Conservation (phyloP, 37 sponge, comb jelly and placozoan species). For the Ianthella basta region DNA sequence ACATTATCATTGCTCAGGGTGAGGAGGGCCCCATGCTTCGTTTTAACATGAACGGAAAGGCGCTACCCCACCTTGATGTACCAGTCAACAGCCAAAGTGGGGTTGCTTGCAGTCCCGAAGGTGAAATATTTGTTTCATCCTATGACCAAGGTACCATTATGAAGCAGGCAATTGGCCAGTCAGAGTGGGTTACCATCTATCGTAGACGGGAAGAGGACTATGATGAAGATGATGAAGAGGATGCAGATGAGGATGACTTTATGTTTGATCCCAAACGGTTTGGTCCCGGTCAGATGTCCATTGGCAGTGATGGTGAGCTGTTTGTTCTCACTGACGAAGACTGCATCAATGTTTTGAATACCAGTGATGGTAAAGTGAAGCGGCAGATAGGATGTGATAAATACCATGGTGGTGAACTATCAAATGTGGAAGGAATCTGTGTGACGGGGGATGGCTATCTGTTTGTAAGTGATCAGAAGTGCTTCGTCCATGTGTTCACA, state of each 20-base stretch:
- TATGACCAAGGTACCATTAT: neutral
- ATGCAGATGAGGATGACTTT: neutral
- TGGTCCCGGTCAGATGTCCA: neutral
- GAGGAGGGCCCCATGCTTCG: neutral
- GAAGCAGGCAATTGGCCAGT: neutral
- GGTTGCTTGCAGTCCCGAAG: neutral
- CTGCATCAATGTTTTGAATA: conserved; percentile 14
- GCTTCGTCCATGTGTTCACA: neutral
- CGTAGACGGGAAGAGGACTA: neutral
- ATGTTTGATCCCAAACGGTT: neutral
- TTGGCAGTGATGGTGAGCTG: conserved; percentile 11
- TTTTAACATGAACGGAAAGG: conserved; percentile 19
- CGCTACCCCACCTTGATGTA: neutral
- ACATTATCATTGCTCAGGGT: neutral
- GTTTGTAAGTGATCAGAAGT: conserved; percentile 6
- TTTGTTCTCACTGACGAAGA: conserved; percentile 4
- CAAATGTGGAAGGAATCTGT: conserved; percentile 2
- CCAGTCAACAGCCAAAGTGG: neutral
- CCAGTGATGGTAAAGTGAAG: neutral
- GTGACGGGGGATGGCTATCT: conserved; percentile 23
- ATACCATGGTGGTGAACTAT: neutral
- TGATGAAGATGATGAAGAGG: conserved; percentile 14
- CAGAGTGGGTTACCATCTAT: conserved; percentile 17
- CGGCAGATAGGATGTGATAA: conserved; percentile 10
- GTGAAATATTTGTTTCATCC: conserved; percentile 2